Conservation (phyloP, 2,113 vertebrate genomes). For the Bos javanicus region DNA sequence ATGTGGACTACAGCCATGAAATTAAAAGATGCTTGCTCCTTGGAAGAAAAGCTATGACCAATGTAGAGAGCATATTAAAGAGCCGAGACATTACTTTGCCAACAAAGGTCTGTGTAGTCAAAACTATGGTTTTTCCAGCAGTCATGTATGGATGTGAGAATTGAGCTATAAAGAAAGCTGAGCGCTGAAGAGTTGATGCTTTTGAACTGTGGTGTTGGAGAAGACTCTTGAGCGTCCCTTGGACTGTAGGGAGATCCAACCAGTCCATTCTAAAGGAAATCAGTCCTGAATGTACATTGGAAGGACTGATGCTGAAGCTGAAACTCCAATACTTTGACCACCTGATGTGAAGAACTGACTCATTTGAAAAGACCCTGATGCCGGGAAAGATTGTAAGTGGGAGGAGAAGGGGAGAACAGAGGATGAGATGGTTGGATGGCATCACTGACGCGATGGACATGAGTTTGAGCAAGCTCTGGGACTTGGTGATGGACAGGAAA, state of each 20-base stretch:
- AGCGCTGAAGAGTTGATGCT: rapidly evolving
- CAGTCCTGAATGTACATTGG: neutral
- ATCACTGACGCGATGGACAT: too few species aligned
- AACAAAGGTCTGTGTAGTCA: neutral
- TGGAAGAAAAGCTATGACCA: neutral
- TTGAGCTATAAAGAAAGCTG: neutral
- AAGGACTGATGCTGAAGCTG: neutral
- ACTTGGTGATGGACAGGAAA: neutral
- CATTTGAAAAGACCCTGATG: too few species aligned
- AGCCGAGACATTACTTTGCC: neutral
- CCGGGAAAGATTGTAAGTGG: too few species aligned
- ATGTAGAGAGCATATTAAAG: neutral
- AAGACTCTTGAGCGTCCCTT: neutral
- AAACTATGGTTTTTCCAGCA: neutral
- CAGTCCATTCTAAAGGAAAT: neutral
- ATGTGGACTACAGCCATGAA: neutral
- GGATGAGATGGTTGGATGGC: too few species aligned
- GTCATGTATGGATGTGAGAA: neutral
- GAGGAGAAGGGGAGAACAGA: too few species aligned
- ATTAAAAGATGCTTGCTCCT: neutral
- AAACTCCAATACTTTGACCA: neutral
- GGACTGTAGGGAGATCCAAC: neutral
- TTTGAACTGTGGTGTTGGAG: neutral
- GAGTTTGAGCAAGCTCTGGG: too few species aligned
- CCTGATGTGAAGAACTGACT: too few species aligned